Evolutionary conservation across 2,888 invertebrate genomes (phyloP), one percentile per base, ranked within the genome.

Genomic region (Chloroclystis v-ata): DNA sequence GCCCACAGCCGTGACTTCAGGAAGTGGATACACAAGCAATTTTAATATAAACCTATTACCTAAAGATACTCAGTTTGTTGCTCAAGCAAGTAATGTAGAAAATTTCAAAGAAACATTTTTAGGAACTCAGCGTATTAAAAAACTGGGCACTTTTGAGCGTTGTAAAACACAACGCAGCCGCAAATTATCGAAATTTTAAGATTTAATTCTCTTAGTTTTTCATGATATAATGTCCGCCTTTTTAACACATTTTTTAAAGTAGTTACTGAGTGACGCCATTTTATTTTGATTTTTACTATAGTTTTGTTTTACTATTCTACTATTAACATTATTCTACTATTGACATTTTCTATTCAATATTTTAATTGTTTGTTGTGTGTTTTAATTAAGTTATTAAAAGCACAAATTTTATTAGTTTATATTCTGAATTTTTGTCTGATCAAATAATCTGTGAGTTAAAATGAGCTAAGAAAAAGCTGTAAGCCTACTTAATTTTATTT

Each of bases 121-220:
- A 12, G 63, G 68, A 38, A 67, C 66, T 9, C 75, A 75, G 47
- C 78, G 71, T 56, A 73, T 76, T 26, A 83, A 80, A 57, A 75
- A 78, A 51, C 46, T 80, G 28, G 74, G 75, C 13, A 78, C 82
- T 4, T 76, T 79, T 52, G 82, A 83, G 56, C 60, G 67, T 45
- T 80, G 74, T 55, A 84, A 79, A 66, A 72, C 63, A 52, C 75
- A 75, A 33, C 76, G 79, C 49, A 77, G 63, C 54, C 59, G 69
- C 20, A 84, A 82, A 63, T 52, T 85, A 54, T 71, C 82, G 0
- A 87, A 86, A 67, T 87, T 82, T 68, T 87, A 72, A 67, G 20
- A 37, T 5, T 38, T 8, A 8, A 32, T 14, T 7, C 10, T 28
- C 8, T 12, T 30, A 28, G 7, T 14, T 25, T 28, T 37, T 38